Conservation (phyloP, 1,140 invertebrate species). For the Aphaenogaster rudis region DNA sequence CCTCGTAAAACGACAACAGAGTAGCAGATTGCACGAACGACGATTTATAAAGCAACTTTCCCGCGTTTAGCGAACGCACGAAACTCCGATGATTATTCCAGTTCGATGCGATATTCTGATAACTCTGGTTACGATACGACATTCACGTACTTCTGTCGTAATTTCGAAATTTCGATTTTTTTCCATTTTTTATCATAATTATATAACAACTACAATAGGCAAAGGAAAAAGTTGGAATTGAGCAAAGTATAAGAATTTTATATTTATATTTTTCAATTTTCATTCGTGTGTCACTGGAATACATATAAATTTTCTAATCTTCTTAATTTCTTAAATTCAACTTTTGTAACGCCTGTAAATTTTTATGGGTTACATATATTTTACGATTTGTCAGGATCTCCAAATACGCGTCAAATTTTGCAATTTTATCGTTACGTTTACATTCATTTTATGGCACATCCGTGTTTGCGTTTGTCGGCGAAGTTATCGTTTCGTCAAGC, state of each 20-base stretch:
- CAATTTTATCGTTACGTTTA: conserved; percentile 28
- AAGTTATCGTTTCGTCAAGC: conserved; percentile 57
- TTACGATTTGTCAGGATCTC: not conserved
- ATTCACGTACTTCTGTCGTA: not conserved
- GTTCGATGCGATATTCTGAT: not conserved
- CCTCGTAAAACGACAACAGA: conserved; percentile 62
- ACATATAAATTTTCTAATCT: not conserved
- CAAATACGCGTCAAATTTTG: not conserved
- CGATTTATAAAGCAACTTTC: conserved; percentile 52
- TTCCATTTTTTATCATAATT: not conserved
- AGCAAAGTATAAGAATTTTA: not conserved
- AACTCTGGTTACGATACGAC: not conserved
- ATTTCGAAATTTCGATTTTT: not conserved
- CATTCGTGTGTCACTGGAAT: no score
- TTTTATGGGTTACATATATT: not conserved
- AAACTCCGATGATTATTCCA: conserved; percentile 22
- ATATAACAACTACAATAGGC: not conserved
- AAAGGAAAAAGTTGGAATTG: not conserved
- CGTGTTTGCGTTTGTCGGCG: not conserved
- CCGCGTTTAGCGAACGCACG: conserved; percentile 6
- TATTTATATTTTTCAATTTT: not conserved
- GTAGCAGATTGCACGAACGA: conserved; percentile 35
- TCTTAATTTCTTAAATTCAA: not conserved
- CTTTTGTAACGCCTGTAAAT: not conserved
- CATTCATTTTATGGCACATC: conserved; percentile 11